A percentile compares a stretch with the other conserved stretches of the same genome.
phyloP scores from a whole-genome alignment of 2,113 vertebrate species.

The Gobiocypris rarus region DNA sequence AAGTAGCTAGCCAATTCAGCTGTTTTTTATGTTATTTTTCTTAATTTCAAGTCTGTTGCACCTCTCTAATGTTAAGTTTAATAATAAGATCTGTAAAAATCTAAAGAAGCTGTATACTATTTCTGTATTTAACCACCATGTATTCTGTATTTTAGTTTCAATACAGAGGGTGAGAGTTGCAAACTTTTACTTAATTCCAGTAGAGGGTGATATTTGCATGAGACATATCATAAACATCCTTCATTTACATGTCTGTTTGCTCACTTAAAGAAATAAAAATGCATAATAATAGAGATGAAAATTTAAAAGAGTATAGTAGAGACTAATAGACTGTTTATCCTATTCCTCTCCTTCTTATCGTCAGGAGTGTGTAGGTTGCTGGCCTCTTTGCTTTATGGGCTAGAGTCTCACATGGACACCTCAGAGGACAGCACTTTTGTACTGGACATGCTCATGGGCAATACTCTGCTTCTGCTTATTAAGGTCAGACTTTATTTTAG shows the following conservation, averaged over 20 bases:
- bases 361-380: slow-evolving; percentile 61
- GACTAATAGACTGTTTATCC: neutral
- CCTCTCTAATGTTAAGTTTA: neutral
- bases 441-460: slow-evolving; percentile 74
- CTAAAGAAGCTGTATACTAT: too few species aligned
- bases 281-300: neutral
- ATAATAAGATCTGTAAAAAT: neutral
- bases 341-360: neutral
- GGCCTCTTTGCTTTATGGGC: slow-evolving; percentile 63
- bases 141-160: neutral
- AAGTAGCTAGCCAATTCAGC: too few species aligned
- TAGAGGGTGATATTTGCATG: slow-evolving; percentile 25
- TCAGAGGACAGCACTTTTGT: slow-evolving; percentile 76
- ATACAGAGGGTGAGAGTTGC: neutral
- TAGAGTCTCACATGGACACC: slow-evolving; percentile 63
- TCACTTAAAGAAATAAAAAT: neutral
- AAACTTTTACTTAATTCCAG: neutral
- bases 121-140: neutral
- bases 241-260: slow-evolving; percentile 16
- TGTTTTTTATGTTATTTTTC: neutral
- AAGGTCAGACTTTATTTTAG: slow-evolving; percentile 59
- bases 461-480: slow-evolving; percentile 74
- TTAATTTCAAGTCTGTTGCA: neutral
- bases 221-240: neutral
- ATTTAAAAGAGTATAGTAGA: neutral